These are phyloP conservation scores for Bujurquina vittata DNA, from an alignment of 2,113 vertebrate species.

Conservation along the genomic window DNA sequence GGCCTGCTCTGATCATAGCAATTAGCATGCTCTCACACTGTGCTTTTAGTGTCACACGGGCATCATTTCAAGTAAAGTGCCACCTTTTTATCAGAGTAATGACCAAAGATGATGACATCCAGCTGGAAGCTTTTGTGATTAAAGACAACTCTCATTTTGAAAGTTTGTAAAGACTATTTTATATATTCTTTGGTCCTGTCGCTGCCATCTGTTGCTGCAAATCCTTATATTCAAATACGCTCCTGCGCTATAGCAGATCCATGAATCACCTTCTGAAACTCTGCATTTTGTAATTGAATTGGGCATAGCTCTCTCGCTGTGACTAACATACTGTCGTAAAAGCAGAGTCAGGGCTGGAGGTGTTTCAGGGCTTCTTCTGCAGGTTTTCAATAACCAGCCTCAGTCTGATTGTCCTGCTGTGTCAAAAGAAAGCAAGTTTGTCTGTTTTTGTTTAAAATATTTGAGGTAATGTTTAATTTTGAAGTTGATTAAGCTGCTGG, in stretches of 20 bases:
- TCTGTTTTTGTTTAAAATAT: not conserved
- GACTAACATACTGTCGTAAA: not conserved
- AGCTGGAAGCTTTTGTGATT: slow-evolving; percentile 4
- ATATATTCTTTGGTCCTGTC: not conserved
- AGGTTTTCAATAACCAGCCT: not conserved
- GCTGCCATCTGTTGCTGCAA: not conserved
- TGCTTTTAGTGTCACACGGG: slow-evolving; percentile 28
- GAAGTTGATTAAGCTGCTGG: not conserved
- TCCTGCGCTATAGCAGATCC: not conserved
- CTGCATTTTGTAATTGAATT: not conserved
- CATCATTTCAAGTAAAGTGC: slow-evolving; percentile 2
- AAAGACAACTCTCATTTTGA: not conserved
- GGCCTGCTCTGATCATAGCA: slow-evolving; percentile 11
- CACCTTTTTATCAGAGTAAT: slow-evolving; percentile 17
- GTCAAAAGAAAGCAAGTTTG: not conserved
- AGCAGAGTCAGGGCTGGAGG: not conserved
- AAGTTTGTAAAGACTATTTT: not conserved
- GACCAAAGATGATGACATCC: not conserved
- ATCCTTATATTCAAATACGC: not conserved
- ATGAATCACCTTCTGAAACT: not conserved
- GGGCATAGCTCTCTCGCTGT: not conserved
- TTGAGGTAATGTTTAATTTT: not conserved
- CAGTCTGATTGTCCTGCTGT: not conserved
- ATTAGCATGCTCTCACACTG: slow-evolving; percentile 2
- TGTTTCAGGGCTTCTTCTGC: not conserved